Conservation (phyloP, 2,888 invertebrate species). For the Hypena proboscidalis region DNA sequence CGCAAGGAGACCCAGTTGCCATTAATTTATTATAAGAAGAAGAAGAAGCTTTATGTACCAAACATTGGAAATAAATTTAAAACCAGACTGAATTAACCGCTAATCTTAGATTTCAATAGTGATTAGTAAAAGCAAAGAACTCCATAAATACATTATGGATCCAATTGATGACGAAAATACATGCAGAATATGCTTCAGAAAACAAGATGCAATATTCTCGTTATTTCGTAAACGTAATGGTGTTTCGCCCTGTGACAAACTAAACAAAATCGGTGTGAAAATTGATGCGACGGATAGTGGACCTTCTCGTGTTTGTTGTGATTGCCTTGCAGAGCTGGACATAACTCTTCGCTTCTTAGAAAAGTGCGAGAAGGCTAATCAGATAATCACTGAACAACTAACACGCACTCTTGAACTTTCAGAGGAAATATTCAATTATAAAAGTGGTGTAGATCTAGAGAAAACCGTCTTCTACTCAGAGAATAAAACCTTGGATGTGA, state of each 20-base stretch:
- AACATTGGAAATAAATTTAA: too few relatives aligned
- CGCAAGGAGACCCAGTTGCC: too few relatives aligned
- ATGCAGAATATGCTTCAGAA: constrained; percentile 62
- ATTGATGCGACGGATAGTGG: constrained; percentile 52
- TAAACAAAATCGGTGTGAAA: constrained; percentile 52
- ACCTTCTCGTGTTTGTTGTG: constrained; percentile 57
- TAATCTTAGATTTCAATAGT: too few relatives aligned
- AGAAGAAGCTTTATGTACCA: too few relatives aligned
- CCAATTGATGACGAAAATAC: constrained; percentile 39
- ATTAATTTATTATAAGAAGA: too few relatives aligned
- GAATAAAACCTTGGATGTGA: constrained; percentile 8
- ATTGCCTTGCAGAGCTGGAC: constrained; percentile 60
- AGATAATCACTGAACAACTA: constrained; percentile 34
- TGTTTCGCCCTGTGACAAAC: constrained; percentile 51
- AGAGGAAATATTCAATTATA: constrained; percentile 4
- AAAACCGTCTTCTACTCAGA: constrained; percentile 4
- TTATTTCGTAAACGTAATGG: constrained; percentile 52
- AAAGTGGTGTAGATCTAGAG: background rate
- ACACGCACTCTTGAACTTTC: background rate
- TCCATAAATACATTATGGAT: constrained; percentile 35
- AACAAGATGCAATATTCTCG: constrained; percentile 51
- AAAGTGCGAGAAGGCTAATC: constrained; percentile 59
- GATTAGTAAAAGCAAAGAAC: background rate
- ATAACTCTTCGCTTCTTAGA: constrained; percentile 56
- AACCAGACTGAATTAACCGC: too few relatives aligned